These are phyloP conservation scores for Lithophane leautieri DNA, from an alignment of 2,888 invertebrate species.

Conservation along the genomic window DNA sequence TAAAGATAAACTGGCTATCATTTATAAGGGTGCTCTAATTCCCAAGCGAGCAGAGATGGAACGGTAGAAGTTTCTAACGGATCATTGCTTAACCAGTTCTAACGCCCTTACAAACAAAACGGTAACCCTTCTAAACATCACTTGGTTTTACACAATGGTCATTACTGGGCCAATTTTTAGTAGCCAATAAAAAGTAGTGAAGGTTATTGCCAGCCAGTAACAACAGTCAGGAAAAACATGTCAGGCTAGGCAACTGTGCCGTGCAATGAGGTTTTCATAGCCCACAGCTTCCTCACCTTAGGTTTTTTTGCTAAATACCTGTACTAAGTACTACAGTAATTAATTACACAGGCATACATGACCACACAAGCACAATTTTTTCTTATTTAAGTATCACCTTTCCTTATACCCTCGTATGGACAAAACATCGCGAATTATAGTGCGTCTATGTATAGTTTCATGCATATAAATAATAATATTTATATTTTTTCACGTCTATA, in stretches of 20 bases:
- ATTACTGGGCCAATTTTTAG: not conserved
- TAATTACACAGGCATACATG: not conserved
- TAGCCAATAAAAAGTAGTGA: not conserved
- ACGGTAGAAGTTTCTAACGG: constrained; percentile 56
- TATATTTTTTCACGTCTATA: not conserved
- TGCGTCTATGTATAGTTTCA: not conserved
- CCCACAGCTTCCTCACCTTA: not conserved
- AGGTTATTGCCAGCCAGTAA: not conserved
- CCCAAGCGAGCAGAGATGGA: constrained; percentile 43
- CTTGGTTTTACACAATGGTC: constrained; percentile 8
- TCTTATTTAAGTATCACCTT: not conserved
- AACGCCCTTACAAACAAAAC: constrained; percentile 11
- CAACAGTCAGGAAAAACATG: not conserved
- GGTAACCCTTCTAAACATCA: constrained; percentile 9
- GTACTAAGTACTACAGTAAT: not conserved
- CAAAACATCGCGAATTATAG: not conserved
- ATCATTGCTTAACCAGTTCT: constrained; percentile 51
- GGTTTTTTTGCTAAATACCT: not conserved
- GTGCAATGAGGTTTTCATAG: not conserved
- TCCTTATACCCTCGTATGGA: not conserved
- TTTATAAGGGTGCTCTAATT: constrained; percentile 51
- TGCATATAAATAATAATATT: not conserved
- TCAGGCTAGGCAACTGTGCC: not conserved
- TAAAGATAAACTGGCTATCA: constrained; percentile 13
- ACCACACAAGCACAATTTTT: not conserved